Evolutionary conservation across 1,140 invertebrate genomes (phyloP), one percentile per base, ranked within the genome.

Genomic region (Solen grandis): DNA sequence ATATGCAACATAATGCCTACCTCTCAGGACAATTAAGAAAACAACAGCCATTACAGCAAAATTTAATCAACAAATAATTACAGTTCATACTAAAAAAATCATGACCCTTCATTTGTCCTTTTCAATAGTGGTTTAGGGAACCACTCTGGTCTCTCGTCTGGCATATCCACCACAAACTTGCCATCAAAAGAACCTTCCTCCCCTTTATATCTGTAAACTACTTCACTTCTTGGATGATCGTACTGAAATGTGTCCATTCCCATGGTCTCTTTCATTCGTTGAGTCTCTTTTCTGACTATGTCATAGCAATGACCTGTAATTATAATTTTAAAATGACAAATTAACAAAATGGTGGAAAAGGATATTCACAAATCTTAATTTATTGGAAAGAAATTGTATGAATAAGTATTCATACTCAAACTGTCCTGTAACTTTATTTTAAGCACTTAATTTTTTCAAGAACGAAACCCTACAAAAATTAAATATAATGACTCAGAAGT

Each of bases 131-230:
- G 97, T 88, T 95, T 95, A 84, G 95, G 94, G 86, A 97, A 97
- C 96, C 96, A 97, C 31, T 93, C 84, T 25, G 96, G 96, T 74
- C 96, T 92, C 76, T 94, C 93, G 89, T 95, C 96, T 52, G 94
- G 91, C 88, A 97, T 93, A 93, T 97, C 96, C 1, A 97, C 93
- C 63, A 97, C 93, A 80, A 94, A 92, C 89, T 96, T 95, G 5
- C 92, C 92, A 91, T 94, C 81, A 38, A 91, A 90, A 50, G 88
- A 81, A 2, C 38, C 3, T n/a, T 72, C 57, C 91, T 98, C 97
- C 85, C 93, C 94, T 91, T 98, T 97, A 91, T 97, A 98, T 0
- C 97, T 88, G 5, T 97, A 95, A 57, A 96, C 92, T 1, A 98
- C 95, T 91, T 97, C 96, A 89, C 96, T 93, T 89, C 97, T 96